Base-by-base conservation (phyloP, 2,113 vertebrate species). In the Blennius ocellaris region DNA sequence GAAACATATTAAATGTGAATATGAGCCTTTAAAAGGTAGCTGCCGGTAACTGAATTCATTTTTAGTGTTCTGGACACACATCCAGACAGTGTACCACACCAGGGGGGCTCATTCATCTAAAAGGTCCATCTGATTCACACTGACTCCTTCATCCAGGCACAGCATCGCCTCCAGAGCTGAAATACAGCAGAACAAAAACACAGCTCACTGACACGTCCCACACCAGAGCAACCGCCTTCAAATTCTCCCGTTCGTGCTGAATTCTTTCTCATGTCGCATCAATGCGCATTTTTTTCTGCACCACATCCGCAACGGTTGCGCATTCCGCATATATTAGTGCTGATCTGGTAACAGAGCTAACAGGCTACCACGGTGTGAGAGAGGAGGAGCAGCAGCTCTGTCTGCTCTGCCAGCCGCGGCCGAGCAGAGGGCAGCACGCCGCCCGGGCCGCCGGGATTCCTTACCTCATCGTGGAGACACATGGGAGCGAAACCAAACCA, bases 221-320 rank as follows among this genome's bases (percentile, higher is more conserved):
- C 15, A 12, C 10, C 14, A 8, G 12, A 55, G 58, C 0, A 43
- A 15, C 8, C 21, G 0, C 44, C 56, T 15, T 45, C 21, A 2
- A 8, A 11, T 37, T 68, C 7, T 57, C 11, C 41, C 50, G 38
- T 8, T 6, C 8, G 37, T 1, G 16, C 10, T 16, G 47, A 71
- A 58, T 40, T 37, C 8, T 56, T 11, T 39, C 21, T 47, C 62
- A 61, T 92, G 91, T 88, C 93, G 92, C 91, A 93, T 91, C 78
- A 85, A 83, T 93, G 90, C 89, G 93, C 90, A 90, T 87, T 91
- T 91, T 68, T 76, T 78, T 91, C 89, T 92, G 91, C 91, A 92
- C 92, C 76, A 92, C 90, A 90, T 93, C 91, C 93, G 93, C 93
- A 94, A 93, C 83, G 90, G 82, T 86, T 93, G 92, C 88, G 89